Conservation (phyloP, 2,113 vertebrate species). For the Forbesichthys agassizii region DNA sequence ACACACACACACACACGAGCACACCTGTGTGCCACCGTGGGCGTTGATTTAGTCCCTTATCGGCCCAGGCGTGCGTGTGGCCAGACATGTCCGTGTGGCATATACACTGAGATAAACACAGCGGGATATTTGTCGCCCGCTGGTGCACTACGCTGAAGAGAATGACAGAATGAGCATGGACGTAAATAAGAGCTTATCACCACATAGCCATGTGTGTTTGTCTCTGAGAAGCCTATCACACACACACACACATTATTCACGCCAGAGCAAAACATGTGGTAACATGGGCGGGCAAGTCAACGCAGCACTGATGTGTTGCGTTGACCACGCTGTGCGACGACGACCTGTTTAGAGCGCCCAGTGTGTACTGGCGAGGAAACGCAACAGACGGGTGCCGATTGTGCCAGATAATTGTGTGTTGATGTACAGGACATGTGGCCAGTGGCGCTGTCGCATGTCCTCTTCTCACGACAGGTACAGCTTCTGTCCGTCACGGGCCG, state of each 20-base stretch:
- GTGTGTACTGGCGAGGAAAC: not conserved
- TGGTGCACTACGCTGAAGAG: not conserved
- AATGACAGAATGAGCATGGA: not conserved
- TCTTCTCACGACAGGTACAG: slow-evolving; percentile 11
- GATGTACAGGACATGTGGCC: not conserved
- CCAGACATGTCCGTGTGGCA: not conserved
- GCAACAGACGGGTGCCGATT: slow-evolving; percentile 5
- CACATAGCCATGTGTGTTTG: not conserved
- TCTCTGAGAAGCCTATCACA: not conserved
- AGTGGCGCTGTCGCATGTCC: not conserved
- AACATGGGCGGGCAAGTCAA: slow-evolving; percentile 23
- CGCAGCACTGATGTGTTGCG: slow-evolving; percentile 39
- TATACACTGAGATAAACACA: slow-evolving; percentile 47
- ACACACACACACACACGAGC: not conserved
- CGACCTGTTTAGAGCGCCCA: slow-evolving; percentile 35
- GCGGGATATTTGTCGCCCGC: slow-evolving; percentile 37
- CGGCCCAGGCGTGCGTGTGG: not conserved
- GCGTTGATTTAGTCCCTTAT: slow-evolving; percentile 38
- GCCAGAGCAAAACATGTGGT: slow-evolving; percentile 47
- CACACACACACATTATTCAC: not conserved
- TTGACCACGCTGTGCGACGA: slow-evolving; percentile 40
- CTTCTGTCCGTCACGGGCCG: slow-evolving; percentile 12
- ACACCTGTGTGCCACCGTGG: not conserved
- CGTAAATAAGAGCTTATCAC: slow-evolving; percentile 12
- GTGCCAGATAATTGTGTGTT: not conserved